A percentile compares a stretch with the other conserved stretches of the same genome.
Evolutionary conservation across 2,797 vertebrate species (phyloP).

Genomic region (Gila robusta): DNA sequence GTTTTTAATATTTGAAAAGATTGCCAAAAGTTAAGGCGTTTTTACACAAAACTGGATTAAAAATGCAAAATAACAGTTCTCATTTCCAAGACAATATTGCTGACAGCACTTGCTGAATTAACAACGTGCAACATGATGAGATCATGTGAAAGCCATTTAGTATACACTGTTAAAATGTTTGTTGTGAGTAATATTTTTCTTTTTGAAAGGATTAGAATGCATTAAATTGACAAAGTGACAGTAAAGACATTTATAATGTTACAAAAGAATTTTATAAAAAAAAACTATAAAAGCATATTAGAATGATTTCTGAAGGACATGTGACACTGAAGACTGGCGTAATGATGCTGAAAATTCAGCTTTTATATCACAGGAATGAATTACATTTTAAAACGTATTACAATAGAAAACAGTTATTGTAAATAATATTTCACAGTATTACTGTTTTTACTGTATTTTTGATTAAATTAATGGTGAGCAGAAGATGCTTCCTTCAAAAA

Average conservation of each 20-base stretch:
- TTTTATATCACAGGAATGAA: neutral
- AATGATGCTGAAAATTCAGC: neutral
- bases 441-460: neutral
- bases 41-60: neutral
- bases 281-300: neutral
- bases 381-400: neutral
- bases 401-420: neutral
- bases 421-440: neutral
- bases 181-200: neutral
- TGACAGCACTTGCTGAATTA: neutral
- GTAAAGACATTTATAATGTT: neutral
- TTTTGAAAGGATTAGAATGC: neutral
- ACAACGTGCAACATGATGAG: neutral
- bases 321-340: neutral
- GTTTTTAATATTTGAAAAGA: neutral
- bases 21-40: neutral
- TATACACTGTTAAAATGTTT: neutral
- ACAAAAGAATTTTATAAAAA: neutral
- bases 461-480: neutral
- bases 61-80: slow-evolving; percentile 9
- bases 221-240: neutral
- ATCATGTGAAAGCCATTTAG: neutral
- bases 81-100: neutral
- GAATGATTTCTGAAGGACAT: neutral
- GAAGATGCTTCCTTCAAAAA: neutral